Evolutionary conservation across 2,113 vertebrate species (phyloP).

Genomic region (Cololabis saira): DNA sequence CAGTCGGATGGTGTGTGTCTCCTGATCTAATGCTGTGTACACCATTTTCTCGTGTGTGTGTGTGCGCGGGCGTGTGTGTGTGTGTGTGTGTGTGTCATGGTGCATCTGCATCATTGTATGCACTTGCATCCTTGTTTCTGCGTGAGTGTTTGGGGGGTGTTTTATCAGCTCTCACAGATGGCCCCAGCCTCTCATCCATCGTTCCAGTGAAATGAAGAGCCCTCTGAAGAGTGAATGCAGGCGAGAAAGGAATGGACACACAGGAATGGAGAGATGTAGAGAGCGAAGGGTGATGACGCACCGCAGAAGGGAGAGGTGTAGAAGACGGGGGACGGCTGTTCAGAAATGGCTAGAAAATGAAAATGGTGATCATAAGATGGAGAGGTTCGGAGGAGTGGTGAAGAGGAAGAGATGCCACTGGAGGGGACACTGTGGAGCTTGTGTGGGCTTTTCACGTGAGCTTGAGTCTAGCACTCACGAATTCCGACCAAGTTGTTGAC

Average conservation of each 20-base stretch:
- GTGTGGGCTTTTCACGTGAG: neutral
- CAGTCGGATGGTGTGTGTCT: neutral
- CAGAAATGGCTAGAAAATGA: conserved; percentile 1
- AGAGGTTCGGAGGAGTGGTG: conserved; percentile 28
- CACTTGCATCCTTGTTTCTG: conserved; percentile 41
- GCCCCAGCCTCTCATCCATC: conserved; percentile 67
- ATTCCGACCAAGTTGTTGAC: conserved; percentile 18
- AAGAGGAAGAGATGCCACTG: conserved; percentile 13
- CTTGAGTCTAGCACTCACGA: neutral
- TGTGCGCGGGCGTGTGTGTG: neutral
- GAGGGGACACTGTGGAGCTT: conserved; percentile 24
- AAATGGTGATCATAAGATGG: conserved; percentile 41
- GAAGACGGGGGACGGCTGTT: neutral
- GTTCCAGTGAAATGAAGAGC: conserved; percentile 72
- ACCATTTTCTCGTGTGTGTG: neutral
- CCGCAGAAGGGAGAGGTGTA: neutral
- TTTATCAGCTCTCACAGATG: conserved; percentile 76
- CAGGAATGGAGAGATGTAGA: conserved; percentile 16
- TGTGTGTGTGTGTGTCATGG: conserved; percentile 38
- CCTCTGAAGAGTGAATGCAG: conserved; percentile 64
- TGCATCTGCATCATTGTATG: conserved; percentile 46
- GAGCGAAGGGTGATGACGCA: conserved; percentile 29
- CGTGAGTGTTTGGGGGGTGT: conserved; percentile 24
- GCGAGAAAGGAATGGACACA: conserved; percentile 60
- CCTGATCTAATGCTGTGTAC: conserved; percentile 6